These are phyloP conservation scores for Pyrgilauda ruficollis DNA, from an alignment of 2,113 vertebrate species.

Conservation along the genomic window DNA sequence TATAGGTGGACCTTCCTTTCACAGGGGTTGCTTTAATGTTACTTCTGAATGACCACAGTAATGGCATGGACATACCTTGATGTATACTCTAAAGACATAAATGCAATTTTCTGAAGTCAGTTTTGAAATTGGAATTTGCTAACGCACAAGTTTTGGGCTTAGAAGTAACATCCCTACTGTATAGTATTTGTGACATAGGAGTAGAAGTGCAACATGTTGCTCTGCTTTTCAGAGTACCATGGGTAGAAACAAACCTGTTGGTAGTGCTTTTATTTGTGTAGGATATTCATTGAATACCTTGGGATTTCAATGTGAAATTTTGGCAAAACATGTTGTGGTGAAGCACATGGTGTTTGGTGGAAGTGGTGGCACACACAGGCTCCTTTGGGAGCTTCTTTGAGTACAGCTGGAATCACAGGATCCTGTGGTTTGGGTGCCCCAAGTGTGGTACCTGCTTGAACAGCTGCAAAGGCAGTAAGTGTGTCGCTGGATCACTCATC, in stretches of 20 bases:
- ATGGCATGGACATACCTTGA: background rate
- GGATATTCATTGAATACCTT: background rate
- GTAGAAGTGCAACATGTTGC: background rate
- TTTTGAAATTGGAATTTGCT: background rate
- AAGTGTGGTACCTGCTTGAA: rapidly evolving
- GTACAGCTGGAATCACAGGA: background rate
- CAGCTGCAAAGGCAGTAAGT: background rate
- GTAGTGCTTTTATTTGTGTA: background rate
- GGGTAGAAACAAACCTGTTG: background rate
- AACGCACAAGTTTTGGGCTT: background rate
- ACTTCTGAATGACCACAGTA: background rate
- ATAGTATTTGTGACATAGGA: background rate
- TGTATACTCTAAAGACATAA: background rate
- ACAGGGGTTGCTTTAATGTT: background rate
- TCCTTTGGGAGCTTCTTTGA: background rate
- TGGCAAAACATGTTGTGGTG: background rate
- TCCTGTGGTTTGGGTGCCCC: rapidly evolving
- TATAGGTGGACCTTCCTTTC: background rate
- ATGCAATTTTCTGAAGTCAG: background rate
- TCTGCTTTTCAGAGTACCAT: background rate
- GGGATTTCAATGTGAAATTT: background rate
- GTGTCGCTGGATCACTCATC: background rate
- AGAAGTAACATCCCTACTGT: background rate
- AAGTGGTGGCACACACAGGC: background rate
- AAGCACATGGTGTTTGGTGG: background rate